Conservation (phyloP, 2,888 invertebrate species). For the Drosophila paramelanica region DNA sequence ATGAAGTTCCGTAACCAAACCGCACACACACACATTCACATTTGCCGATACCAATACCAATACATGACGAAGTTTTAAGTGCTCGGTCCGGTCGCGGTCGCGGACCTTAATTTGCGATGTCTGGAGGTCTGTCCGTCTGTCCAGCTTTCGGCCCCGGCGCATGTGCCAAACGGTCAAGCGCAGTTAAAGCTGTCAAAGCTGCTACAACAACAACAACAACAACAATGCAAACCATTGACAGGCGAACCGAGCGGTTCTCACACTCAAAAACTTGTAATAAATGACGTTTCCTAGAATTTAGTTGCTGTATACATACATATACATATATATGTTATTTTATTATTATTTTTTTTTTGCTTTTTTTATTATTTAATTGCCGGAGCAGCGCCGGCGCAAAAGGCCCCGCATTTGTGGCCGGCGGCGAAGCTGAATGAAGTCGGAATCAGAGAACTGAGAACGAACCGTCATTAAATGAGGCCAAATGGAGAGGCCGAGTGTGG, state of each 20-base stretch:
- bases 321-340: neutral
- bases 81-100: slow-evolving; percentile 69
- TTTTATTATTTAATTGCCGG: slow-evolving; percentile 78
- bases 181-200: slow-evolving; percentile 78
- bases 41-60: slow-evolving; percentile 50
- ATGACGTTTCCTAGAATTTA: slow-evolving; percentile 77
- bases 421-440: slow-evolving; percentile 37
- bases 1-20: slow-evolving; percentile 76
- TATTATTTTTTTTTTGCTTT: neutral
- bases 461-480: slow-evolving; percentile 76
- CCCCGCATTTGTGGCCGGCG: slow-evolving; percentile 41
- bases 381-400: slow-evolving; percentile 75
- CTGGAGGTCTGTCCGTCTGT: slow-evolving; percentile 53
- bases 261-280: slow-evolving; percentile 78
- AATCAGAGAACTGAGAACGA: slow-evolving; percentile 33
- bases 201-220: slow-evolving; percentile 36
- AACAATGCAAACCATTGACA: slow-evolving; percentile 75
- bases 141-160: slow-evolving; percentile 58
- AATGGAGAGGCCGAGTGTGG: slow-evolving; percentile 72
- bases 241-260: slow-evolving; percentile 70
- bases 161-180: slow-evolving; percentile 80
- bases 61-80: slow-evolving; percentile 62
- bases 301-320: slow-evolving; percentile 31
- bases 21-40: slow-evolving; percentile 28
- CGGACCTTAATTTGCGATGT: slow-evolving; percentile 75